These are phyloP conservation scores for Gopherus evgoodei DNA, from an alignment of 2,113 vertebrate genomes.

Conservation along the genomic window DNA sequence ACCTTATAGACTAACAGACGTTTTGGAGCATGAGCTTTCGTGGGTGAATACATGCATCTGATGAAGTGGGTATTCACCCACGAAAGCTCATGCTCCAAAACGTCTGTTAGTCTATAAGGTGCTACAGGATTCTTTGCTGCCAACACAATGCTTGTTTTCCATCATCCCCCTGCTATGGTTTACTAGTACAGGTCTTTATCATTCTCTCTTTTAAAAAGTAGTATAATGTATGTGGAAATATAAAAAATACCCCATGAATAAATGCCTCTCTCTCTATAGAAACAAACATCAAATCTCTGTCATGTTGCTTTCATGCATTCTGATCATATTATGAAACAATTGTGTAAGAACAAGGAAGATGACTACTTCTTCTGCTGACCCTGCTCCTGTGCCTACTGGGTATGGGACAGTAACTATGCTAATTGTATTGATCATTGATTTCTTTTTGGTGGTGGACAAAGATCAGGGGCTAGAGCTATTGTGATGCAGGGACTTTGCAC, in stretches of 20 bases:
- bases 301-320: accelerated
- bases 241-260: neutral
- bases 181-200: neutral
- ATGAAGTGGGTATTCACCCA: too few relatives aligned
- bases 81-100: too few relatives aligned
- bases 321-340: neutral
- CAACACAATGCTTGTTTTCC: neutral
- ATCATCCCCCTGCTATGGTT: neutral
- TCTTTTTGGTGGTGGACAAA: too few relatives aligned
- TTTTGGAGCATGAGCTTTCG: too few relatives aligned
- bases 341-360: neutral
- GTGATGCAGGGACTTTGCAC: neutral
- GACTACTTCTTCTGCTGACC: neutral
- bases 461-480: too few relatives aligned
- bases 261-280: neutral
- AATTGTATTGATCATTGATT: too few relatives aligned
- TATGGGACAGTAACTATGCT: neutral
- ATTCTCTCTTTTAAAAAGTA: neutral
- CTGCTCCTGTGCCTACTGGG: neutral
- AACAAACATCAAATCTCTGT: neutral
- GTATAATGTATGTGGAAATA: neutral
- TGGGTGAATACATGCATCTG: too few relatives aligned
- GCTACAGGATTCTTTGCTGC: too few relatives aligned
- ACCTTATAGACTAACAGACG: too few relatives aligned
- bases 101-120: too few relatives aligned